These are phyloP conservation scores for Crenuchus spilurus DNA, from an alignment of 2,797 vertebrate genomes.

Conservation along the genomic window DNA sequence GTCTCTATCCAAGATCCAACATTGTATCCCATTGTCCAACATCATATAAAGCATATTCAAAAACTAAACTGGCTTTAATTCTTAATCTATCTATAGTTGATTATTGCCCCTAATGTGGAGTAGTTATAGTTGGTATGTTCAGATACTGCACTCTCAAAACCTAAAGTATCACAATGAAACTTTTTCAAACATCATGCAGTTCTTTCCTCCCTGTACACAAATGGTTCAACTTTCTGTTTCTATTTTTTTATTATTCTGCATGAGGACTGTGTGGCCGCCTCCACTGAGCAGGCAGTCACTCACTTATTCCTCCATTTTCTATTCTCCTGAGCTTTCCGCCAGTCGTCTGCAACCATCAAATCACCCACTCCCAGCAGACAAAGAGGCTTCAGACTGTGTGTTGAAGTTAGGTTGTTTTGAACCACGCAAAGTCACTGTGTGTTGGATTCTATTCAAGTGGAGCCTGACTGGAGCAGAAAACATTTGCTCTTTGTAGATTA, in stretches of 20 bases:
- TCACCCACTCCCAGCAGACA: not conserved
- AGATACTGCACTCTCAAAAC: too few species aligned
- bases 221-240: not conserved
- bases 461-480: conserved; percentile 26
- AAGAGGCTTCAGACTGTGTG: too few species aligned
- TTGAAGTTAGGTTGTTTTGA: not conserved
- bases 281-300: not conserved
- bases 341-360: not conserved
- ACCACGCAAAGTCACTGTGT: not conserved
- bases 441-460: conserved; percentile 7
- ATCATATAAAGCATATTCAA: too few species aligned
- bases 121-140: too few species aligned
- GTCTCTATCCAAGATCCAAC: too few species aligned
- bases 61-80: too few species aligned
- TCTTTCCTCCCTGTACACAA: not conserved
- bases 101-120: too few species aligned
- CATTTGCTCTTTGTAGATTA: conserved; percentile 29
- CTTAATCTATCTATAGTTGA: too few species aligned
- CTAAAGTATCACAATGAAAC: too few species aligned
- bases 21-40: too few species aligned
- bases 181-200: not conserved
- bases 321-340: not conserved
- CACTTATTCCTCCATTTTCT: not conserved
- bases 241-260: not conserved
- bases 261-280: not conserved